Evolutionary conservation across 1,140 invertebrate genomes (phyloP), one percentile per base, ranked within the genome.

Genomic region (Eulimnadia texana): DNA sequence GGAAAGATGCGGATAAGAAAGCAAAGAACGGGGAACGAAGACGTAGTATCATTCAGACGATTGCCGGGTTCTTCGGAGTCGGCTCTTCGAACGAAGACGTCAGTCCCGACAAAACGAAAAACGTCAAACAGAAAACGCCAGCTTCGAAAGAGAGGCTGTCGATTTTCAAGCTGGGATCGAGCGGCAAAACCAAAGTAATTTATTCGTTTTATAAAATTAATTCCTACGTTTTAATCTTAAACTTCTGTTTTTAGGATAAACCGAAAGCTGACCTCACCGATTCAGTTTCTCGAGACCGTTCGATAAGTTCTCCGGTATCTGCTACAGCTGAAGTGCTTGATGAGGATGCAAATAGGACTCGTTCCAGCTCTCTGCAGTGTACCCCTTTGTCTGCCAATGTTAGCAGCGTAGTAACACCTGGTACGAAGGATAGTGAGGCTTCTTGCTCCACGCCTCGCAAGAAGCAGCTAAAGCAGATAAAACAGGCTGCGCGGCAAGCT

Each of bases 11-110:
- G 6, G 6, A 6, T n/a, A 69, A 69, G 53, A 70, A 70, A 55
- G 65, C 66, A 13, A 71, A 71, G 60, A 84, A 86, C 70, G 77
- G 80, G 0, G 84, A 87, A 64, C 76, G 86, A 61, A 74, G 85
- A 50, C 86, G 85, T 68, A 88, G 86, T 70, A 83, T 90, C 50
- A 89, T 90, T 64, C 87, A 88, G 75, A 82, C 86, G 53, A 82
- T 90, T 50, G 84, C 85, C 2, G 86, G 84, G 70, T 86, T 90
- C 69, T 87, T 90, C 50, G 25, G 65, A 54, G 25, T 49, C 22
- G 33, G 24, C 22, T 42, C 33, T 42, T 42, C 33, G 33, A 42
- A 16, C 33, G 33, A 42, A 9, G 33, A 42, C 6, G 6, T 42
- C 6, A 9, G 6, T 16, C 33, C 42, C 23, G 10, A 27, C 2